Evolutionary conservation across 2,113 vertebrate species (phyloP), one percentile per base, ranked within the genome.

Genomic region (Ascaphus truei): DNA sequence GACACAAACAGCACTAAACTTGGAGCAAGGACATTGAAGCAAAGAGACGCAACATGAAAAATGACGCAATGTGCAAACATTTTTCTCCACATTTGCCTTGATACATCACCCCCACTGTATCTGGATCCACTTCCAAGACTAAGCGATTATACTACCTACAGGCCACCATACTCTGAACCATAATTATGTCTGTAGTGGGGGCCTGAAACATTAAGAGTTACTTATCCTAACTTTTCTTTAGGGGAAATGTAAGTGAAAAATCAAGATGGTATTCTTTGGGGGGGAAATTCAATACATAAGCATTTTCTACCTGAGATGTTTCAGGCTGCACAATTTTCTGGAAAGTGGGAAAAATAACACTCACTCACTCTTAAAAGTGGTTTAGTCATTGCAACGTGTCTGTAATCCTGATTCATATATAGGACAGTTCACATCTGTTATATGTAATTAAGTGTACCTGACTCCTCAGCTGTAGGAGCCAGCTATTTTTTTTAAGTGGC

Each of bases 261-360:
- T 27, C 39, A 68, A 55, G 27, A 50, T 59, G 43, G 23, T 59
- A 25, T 37, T 68, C 59, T 68, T 59, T 59, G 41, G 37, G 36
- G 37, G 36, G 55, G 66, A 68, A 68, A 68, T 68, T 55, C 51
- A 68, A 68, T 68, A 57, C 64, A 25, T 68, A 68, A 68, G 66
- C 55, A 50, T 68, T 68, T 68, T 68, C 55, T 59, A 68, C 41
- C 37, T 36, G 47, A 59, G 55, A 30, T 68, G 66, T 68, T 68
- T 59, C n/a, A 68, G 66, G 50, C 55, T 59, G 23, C 16, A 37
- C 66, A 68, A 59, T 68, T 68, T 68, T 68, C 41, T 59, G 66
- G 41, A 68, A 68, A 68, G 55, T 59, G 66, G 55, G 48, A 59
- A 68, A 48, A 68, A 68, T 59, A 68, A 68, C 66, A 68, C 55